A percentile compares a stretch with the other conserved stretches of the same genome.
phyloP scores from a whole-genome alignment of 1,140 invertebrate species.

The Cylas formicarius region DNA sequence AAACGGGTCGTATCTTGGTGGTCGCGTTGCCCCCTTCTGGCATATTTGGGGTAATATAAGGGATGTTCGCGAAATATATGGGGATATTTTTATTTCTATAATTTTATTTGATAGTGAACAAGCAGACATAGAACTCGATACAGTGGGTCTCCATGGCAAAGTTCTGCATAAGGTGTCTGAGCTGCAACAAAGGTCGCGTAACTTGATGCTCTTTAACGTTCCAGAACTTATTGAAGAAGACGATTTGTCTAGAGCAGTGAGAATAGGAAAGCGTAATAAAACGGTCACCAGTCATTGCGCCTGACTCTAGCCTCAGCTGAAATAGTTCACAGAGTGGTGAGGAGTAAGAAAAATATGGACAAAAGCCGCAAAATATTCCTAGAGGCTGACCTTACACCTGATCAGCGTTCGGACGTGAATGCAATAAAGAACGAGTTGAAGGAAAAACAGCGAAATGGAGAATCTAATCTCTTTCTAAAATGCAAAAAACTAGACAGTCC shows the following conservation, averaged over 20 bases:
- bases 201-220: too few relatives aligned
- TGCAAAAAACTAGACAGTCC: too few relatives aligned
- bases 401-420: conserved; percentile 1
- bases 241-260: not conserved
- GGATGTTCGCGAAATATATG: too few relatives aligned
- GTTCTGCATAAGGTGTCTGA: conserved; percentile 5
- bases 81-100: too few relatives aligned
- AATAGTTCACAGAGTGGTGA: not conserved
- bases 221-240: not conserved
- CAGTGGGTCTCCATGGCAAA: conserved; percentile 5
- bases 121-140: too few relatives aligned
- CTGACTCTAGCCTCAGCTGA: too few relatives aligned
- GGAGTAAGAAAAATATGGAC: conserved; percentile 4
- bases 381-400: conserved; percentile 3
- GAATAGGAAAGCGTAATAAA: conserved; percentile 1
- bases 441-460: conserved; percentile 1
- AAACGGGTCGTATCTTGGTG: too few relatives aligned
- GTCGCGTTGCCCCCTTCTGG: too few relatives aligned
- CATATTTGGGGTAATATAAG: too few relatives aligned
- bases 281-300: conserved; percentile 4
- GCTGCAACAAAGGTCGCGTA: conserved; percentile 5
- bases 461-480: not conserved
- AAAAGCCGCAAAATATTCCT: conserved; percentile 4
- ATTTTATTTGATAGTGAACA: too few relatives aligned
- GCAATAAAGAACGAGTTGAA: conserved; percentile 2